Conservation (phyloP, 2,797 vertebrate genomes). For the Discoglossus pictus region DNA sequence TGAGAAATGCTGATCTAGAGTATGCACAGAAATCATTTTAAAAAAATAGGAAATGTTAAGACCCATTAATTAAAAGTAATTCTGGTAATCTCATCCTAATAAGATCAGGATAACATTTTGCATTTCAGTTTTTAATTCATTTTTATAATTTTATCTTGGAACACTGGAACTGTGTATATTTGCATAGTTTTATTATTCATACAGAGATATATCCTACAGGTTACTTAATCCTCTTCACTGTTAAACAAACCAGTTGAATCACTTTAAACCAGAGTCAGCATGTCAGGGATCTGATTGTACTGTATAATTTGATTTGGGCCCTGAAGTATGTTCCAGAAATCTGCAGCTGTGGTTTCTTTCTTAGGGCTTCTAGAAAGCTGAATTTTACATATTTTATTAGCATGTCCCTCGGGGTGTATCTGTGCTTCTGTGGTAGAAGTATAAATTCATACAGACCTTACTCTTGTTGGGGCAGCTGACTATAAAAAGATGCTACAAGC, state of each 20-base stretch:
- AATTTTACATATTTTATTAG: constrained; percentile 54
- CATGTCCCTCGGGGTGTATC: constrained; percentile 53
- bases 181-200: too few species aligned
- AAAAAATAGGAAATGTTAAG: too few species aligned
- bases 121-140: too few species aligned
- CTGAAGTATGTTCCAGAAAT: constrained; percentile 41
- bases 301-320: constrained; percentile 21
- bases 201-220: too few species aligned
- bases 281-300: constrained; percentile 27
- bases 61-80: too few species aligned
- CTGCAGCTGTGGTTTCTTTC: constrained; percentile 24
- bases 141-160: too few species aligned
- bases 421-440: constrained; percentile 35
- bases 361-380: constrained; percentile 21
- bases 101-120: too few species aligned
- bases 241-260: neutral
- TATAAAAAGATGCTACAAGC: too few species aligned
- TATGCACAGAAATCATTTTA: too few species aligned
- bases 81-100: too few species aligned
- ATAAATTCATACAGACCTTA: constrained; percentile 37
- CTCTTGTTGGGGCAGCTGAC: neutral
- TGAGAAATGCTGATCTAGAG: too few species aligned
- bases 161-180: too few species aligned
- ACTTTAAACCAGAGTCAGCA: constrained; percentile 6
- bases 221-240: neutral